phyloP scores from a whole-genome alignment of 2,113 vertebrate genomes.

The Otocyon megalotis region DNA sequence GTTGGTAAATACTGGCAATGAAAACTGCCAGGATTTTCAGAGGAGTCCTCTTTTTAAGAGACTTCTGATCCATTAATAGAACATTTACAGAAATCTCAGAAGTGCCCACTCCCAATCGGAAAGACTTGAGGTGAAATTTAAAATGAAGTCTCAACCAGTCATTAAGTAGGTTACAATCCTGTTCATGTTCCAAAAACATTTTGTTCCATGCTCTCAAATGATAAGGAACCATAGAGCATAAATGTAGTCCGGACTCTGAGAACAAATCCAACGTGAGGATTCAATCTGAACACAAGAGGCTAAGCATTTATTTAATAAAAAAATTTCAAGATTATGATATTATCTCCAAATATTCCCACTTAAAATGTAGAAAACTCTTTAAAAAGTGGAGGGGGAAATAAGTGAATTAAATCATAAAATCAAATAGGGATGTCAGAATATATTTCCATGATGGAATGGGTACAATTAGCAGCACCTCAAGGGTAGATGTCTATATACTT shows the following conservation, averaged over 20 bases:
- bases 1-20: neutral
- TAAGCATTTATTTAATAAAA: neutral
- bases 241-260: neutral
- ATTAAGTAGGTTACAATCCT: neutral
- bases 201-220: neutral
- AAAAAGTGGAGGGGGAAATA: neutral
- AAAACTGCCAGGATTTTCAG: neutral
- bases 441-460: neutral
- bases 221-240: neutral
- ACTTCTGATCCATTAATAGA: neutral
- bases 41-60: neutral
- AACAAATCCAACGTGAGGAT: neutral
- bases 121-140: neutral
- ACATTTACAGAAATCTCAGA: neutral
- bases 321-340: neutral
- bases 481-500: neutral
- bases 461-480: neutral
- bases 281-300: neutral
- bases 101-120: rapidly evolving
- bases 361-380: neutral
- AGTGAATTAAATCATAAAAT: neutral
- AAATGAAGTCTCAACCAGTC: neutral
- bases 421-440: neutral
- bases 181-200: neutral
- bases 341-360: neutral